Base-by-base conservation (phyloP, 2,797 vertebrate genomes). In the Thripadectes ignobilis region DNA sequence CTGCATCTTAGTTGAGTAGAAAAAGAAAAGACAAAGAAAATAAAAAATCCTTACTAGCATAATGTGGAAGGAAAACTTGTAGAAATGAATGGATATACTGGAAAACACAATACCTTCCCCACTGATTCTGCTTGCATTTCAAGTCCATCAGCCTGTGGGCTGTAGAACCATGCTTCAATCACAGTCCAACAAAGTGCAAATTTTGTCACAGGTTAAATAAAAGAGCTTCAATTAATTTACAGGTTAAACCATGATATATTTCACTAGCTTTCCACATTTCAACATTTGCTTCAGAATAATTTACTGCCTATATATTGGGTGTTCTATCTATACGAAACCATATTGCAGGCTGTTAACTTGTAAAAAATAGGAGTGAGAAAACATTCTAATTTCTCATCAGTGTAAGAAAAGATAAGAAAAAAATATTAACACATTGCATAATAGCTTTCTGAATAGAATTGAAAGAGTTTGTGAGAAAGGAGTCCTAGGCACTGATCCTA, bases 271-370 rank as follows among this genome's bases (percentile, higher is more conserved):
- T 88, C 58, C 29, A 48, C 29, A 68, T 75, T 93, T 86, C 61
- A 94, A 32, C 43, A 51, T 88, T 91, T 78, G 5, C 49, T 92
- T 88, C 26, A 26, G 54, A 95, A 90, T 75, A 83, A 95, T 95
- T 89, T 88, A 81, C 73, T 84, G 63, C 62, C 43, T 84, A 13
- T 89, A 52, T 72, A 78, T 66, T 84, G 26, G 14, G 8, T 86
- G 30, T 89, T 95, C 76, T 93, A 78, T 62, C 88, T 90, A 55
- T 88, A 72, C 54, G 92, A 88, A 94, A 75, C 79, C 65, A 68
- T 96, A 93, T 83, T 85, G 76, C 23, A 54, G 61, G 36, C 68
- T 92, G 73, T 78, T 94, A 94, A 92, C 21, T 55, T 89, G 48
- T 7, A 45, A 86, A 61, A 68, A 71, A 89, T 38, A 68, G 39